Percentiles rank a stretch among this genome's conserved stretches.
These are phyloP conservation scores for Lepus americanus DNA, from an alignment of 2,113 vertebrate species.

Conservation along the genomic window DNA sequence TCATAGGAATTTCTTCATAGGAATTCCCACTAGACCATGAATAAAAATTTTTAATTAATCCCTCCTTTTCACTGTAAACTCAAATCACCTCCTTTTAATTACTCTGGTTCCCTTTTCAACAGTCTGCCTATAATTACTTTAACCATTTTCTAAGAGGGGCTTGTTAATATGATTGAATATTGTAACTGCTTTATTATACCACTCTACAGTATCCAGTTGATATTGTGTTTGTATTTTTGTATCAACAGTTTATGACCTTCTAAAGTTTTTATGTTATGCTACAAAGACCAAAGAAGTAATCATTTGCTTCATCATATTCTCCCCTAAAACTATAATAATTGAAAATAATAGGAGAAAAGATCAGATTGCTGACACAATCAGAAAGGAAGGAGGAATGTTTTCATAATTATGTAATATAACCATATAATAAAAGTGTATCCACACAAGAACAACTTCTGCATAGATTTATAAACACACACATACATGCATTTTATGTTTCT, in stretches of 20 bases:
- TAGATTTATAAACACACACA: not conserved
- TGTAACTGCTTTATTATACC: slow-evolving; percentile 61
- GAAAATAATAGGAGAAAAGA: slow-evolving; percentile 10
- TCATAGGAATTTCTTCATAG: slow-evolving; percentile 50
- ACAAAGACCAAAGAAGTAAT: not conserved
- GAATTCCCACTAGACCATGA: slow-evolving; percentile 34
- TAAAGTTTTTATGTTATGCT: slow-evolving; percentile 52
- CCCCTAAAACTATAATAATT: not conserved
- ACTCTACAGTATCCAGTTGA: slow-evolving; percentile 35
- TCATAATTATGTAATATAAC: slow-evolving; percentile 4
- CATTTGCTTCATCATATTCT: slow-evolving; percentile 16
- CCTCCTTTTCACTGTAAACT: slow-evolving; percentile 4
- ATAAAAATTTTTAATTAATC: slow-evolving; percentile 61
- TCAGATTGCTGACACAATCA: not conserved
- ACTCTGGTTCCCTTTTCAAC: slow-evolving; percentile 59
- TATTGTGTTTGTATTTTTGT: slow-evolving; percentile 41
- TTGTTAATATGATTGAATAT: slow-evolving; percentile 58
- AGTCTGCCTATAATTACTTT: slow-evolving; percentile 56
- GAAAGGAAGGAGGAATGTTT: not conserved
- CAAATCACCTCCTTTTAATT: slow-evolving; percentile 57
- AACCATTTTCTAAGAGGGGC: slow-evolving; percentile 67
- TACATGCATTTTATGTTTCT: not conserved
- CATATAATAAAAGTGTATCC: not conserved
- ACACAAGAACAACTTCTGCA: not conserved
- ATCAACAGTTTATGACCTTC: slow-evolving; percentile 44